Evolutionary conservation across 2,888 invertebrate species (phyloP).

Genomic region (Bellardia bayeri): DNA sequence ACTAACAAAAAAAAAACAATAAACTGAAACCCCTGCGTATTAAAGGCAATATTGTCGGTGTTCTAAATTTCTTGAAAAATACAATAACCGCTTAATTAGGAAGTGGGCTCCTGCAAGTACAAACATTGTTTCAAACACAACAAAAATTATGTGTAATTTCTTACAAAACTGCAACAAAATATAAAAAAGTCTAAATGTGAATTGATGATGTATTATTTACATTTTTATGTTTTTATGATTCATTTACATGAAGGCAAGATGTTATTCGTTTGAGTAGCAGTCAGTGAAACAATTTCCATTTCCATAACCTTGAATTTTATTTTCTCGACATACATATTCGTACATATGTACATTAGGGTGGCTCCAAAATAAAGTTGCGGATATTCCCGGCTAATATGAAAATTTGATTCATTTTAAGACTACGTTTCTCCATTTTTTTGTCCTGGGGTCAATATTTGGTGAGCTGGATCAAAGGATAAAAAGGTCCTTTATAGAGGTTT

Average conservation of each 20-base stretch:
- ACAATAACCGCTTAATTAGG: slow-evolving; percentile 70
- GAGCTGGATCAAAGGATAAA: too few species aligned
- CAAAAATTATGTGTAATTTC: slow-evolving; percentile 36
- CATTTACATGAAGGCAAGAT: slow-evolving; percentile 56
- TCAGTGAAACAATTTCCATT: slow-evolving; percentile 49
- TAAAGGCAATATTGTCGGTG: slow-evolving; percentile 50
- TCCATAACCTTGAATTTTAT: slow-evolving; percentile 58
- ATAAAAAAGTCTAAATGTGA: not conserved
- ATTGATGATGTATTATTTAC: slow-evolving; percentile 22
- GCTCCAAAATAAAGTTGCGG: too few species aligned
- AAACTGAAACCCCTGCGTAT: slow-evolving; percentile 44
- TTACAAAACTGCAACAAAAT: slow-evolving; percentile 2
- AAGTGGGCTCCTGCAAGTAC: slow-evolving; percentile 65
- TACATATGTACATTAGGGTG: too few species aligned
- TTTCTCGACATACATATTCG: too few species aligned
- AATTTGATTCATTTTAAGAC: too few species aligned
- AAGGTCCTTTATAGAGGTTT: too few species aligned
- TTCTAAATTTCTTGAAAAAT: slow-evolving; percentile 68
- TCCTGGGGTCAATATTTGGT: too few species aligned
- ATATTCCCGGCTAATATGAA: too few species aligned
- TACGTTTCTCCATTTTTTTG: too few species aligned
- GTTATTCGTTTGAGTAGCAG: not conserved
- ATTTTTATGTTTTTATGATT: slow-evolving; percentile 47
- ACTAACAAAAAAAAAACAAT: not conserved
- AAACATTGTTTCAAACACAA: too few species aligned